Base-by-base conservation (phyloP, 2,113 vertebrate genomes). In the Brevimyrus niger region DNA sequence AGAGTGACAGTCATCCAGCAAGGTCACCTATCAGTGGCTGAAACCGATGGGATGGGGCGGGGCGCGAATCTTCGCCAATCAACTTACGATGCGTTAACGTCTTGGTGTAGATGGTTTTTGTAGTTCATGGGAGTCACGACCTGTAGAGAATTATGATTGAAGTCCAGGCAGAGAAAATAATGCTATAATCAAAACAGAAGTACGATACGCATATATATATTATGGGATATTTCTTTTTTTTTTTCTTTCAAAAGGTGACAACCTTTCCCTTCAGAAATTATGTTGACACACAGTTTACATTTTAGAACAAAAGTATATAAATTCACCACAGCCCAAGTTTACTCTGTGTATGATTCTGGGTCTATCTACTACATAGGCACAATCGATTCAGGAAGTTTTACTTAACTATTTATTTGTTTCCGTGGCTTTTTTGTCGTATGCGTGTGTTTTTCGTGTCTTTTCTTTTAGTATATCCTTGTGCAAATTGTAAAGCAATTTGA, bases 11-110 rank as follows among this genome's bases (percentile, higher is more conserved):
- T 10, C 38, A 23, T 48, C 6, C 73, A 55, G 9, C 5, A 1
- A 9, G 35, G 19, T 4, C 58, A 4, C 91, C 90, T 89, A 92
- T 92, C 92, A 89, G 23, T 6, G 27, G 35, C 17, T 9, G 35
- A 23, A n/a, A 51, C 0, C 13, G 92, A 92, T 86, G 95, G 93
- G 89, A 93, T 93, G 82, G 55, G 87, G 93, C 89, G 94, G 87
- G 55, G 87, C 94, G 42, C 48, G 15, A 53, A 35, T 55, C 15
- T 15, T 27, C 47, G 47, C 89, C 85, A 90, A 90, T 35, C 61
- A 80, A 84, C 44, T n/a, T 44, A 13, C 35, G 84, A 42, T 48
- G 85, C 58, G 84, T 90, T 19, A 19, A 46, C 11, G 19, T n/a
- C 21, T 42, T 76, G 13, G 31, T 10, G 73, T 42, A 48, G 9